Evolutionary conservation across 2,888 invertebrate genomes (phyloP), one percentile per base, ranked within the genome.

Genomic region (Portevinia maculata): DNA sequence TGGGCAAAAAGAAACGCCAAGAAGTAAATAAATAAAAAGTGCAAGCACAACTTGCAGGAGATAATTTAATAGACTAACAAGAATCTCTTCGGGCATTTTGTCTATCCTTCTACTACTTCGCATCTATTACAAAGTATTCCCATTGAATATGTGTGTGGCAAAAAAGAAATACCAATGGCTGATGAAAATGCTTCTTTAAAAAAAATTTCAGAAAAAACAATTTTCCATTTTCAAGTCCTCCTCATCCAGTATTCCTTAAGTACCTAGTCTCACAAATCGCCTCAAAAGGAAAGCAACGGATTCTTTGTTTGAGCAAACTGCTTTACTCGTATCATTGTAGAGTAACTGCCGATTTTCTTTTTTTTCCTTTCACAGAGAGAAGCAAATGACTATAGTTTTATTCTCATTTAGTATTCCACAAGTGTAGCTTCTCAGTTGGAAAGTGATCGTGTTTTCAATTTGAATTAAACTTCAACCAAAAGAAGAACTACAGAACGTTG

Each of bases 361-460:
- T 37, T 53, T 30, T 41, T 39, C 24, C 13, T 48, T 60, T 24
- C 57, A 13, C 24, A 44, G 19, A 17, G 13, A 48, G 28, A 78
- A 78, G 71, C 78, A 78, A 83, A 73, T 78, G 67, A 71, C 71
- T 78, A 41, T 65, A 44, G 59, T 53, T 59, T 52, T 64, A 17
- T 30, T 71, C 83, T 83, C 78, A 83, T 83, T 83, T 83, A 30
- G 71, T 78, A 83, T 83, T 83, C 83, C 62, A 78, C 76, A 83
- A 78, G 71, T 67, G 83, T 78, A 78, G 55, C 78, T 76, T 30
- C 78, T 78, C 78, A 78, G 83, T 79, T 75, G 79, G 74, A 79
- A 79, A 79, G 79, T 78, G 83, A 83, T 83, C 83, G 83, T 83
- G 83, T 83, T 83, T 83, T 83, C 83, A 83, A 83, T 83, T 83